Percentiles rank a stretch among this genome's conserved stretches.
phyloP scores from a whole-genome alignment of 2,888 invertebrate species.

The Caenorhabditis sp. region DNA sequence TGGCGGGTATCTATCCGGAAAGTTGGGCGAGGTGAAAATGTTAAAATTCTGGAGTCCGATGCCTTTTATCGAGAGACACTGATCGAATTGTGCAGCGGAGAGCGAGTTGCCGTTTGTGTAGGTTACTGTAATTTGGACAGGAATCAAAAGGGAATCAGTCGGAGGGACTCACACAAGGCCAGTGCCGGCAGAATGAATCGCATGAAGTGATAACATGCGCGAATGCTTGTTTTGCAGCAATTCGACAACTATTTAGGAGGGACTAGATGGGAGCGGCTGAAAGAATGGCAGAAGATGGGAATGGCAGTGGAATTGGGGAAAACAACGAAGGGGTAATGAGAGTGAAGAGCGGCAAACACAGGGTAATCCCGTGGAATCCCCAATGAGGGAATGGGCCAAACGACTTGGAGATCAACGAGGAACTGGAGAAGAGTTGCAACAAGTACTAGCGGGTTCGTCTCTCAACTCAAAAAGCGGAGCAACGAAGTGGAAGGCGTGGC shows the following conservation, averaged over 20 bases:
- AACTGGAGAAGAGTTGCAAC: not conserved
- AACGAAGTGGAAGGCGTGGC: conserved; percentile 33
- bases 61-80: conserved; percentile 60
- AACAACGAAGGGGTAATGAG: conserved; percentile 42
- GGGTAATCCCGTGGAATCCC: not conserved
- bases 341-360: conserved; percentile 33
- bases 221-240: conserved; percentile 60
- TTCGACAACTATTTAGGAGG: conserved; percentile 31
- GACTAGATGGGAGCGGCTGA: conserved; percentile 25
- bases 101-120: conserved; percentile 17
- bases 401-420: not conserved
- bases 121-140: conserved; percentile 26
- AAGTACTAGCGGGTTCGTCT: not conserved
- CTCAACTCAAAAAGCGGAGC: conserved; percentile 35
- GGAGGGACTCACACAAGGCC: conserved; percentile 53
- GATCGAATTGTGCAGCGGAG: conserved; percentile 54
- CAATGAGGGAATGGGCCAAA: conserved; percentile 11
- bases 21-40: conserved; percentile 61
- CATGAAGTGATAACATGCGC: conserved; percentile 66
- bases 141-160: not conserved
- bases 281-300: conserved; percentile 17
- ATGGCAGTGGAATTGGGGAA: not conserved
- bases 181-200: conserved; percentile 61
- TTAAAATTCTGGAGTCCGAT: conserved; percentile 53
- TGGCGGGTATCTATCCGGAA: conserved; percentile 65